Evolutionary conservation across 2,797 vertebrate genomes (phyloP), one percentile per base, ranked within the genome.

Genomic region (Microctenopoma stevenorrisi): DNA sequence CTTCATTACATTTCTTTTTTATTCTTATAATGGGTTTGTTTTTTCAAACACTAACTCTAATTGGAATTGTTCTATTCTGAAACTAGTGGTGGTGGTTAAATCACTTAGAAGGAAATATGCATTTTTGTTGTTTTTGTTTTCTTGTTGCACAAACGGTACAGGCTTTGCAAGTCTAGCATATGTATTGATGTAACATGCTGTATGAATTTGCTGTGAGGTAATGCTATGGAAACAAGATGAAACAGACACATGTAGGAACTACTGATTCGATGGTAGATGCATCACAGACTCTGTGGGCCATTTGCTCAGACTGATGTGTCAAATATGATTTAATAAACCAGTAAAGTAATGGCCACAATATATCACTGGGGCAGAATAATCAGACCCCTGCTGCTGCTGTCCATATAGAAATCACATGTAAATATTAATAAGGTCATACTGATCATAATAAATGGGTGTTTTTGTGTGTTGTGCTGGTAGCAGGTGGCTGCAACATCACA

Each of bases 261-360:
- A 65, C n/a, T 75, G 69, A 60, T 64, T 14, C 72, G 75, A 75
- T 49, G 38, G 68, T 14, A 33, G 81, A 74, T 68, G 82, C 65
- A 35, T 56, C 46, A 4, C 51, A 50, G 50, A 46, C 74, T 83
- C 65, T 66, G 68, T 28, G 68, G 72, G 68, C 48, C 10, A 18
- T 75, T 88, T 85, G 82, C 89, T 89, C 86, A 84, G 64, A 69
- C 65, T 10, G 49, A 11, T 38, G 46, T 72, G 81, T 81, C 88
- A 84, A 54, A 82, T 68, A 76, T 87, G 70, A 87, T 89, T 82
- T 63, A 81, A 87, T 91, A 87, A 87, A 64, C 57, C 30, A 43
- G 55, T 62, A 16, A 66, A 76, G 68, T 61, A 37, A 37, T 28
- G 57, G 37, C 58, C 42, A 30, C 72, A 83, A 77, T 84, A 82